These are phyloP conservation scores for Asbolus verrucosus DNA, from an alignment of 1,140 invertebrate species.

Conservation along the genomic window DNA sequence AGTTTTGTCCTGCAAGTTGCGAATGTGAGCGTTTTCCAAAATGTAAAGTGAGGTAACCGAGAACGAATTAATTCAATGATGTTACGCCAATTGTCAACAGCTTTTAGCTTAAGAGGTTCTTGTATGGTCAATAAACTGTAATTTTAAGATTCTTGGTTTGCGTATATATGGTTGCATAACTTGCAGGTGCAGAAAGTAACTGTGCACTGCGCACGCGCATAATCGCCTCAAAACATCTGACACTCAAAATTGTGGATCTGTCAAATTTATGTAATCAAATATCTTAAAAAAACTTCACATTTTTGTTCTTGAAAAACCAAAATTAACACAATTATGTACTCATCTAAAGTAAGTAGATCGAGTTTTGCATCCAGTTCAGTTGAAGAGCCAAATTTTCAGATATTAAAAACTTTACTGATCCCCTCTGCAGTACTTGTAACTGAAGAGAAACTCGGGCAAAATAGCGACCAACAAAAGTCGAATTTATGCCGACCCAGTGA, in stretches of 20 bases:
- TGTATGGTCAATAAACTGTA: too few relatives aligned
- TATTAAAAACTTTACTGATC: conserved; percentile 58
- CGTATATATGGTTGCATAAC: too few relatives aligned
- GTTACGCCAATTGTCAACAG: too few relatives aligned
- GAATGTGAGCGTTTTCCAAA: too few relatives aligned
- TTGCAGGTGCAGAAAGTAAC: too few relatives aligned
- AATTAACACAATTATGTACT: conserved; percentile 16
- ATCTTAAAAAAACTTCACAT: conserved; percentile 12
- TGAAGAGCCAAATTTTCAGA: conserved; percentile 49
- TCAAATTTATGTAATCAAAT: conserved; percentile 32
- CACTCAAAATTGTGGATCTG: conserved; percentile 7
- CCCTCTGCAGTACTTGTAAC: conserved; percentile 58
- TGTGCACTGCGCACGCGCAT: neutral
- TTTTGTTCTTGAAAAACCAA: too few relatives aligned
- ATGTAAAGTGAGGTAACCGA: too few relatives aligned
- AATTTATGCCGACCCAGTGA: conserved; percentile 67
- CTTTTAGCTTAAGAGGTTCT: too few relatives aligned
- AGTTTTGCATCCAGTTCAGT: neutral
- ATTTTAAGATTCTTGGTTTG: too few relatives aligned
- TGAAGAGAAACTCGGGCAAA: conserved; percentile 53
- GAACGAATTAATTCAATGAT: too few relatives aligned
- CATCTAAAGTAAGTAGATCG: neutral
- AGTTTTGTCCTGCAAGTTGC: too few relatives aligned
- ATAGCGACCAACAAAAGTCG: conserved; percentile 34
- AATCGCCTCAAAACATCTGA: neutral